Percentiles rank a stretch among this genome's conserved stretches.
phyloP scores from a whole-genome alignment of 2,113 vertebrate genomes.

The Acrocephalus kingi region DNA sequence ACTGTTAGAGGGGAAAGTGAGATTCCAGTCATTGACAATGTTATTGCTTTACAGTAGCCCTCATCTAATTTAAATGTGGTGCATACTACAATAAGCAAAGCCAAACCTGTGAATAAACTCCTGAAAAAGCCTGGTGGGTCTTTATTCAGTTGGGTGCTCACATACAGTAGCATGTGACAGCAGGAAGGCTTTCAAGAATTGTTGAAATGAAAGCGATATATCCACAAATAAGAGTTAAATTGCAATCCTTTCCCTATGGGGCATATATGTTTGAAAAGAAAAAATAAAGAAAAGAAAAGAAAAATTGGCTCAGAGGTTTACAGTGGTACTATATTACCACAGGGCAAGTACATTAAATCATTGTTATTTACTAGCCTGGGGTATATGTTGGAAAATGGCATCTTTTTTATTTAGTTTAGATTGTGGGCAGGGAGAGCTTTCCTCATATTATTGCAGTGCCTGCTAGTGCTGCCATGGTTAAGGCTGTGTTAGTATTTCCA shows the following conservation, averaged over 20 bases:
- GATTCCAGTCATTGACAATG: slow-evolving; percentile 73
- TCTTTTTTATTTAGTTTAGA: slow-evolving; percentile 44
- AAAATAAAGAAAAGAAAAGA: slow-evolving; percentile 53
- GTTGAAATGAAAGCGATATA: slow-evolving; percentile 64
- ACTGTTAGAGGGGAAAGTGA: slow-evolving; percentile 77
- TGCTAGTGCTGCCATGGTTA: slow-evolving; percentile 56
- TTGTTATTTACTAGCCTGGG: slow-evolving; percentile 65
- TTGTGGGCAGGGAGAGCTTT: slow-evolving; percentile 56
- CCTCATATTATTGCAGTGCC: slow-evolving; percentile 51
- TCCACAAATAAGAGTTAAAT: slow-evolving; percentile 68
- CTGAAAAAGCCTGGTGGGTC: slow-evolving; percentile 71
- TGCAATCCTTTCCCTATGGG: slow-evolving; percentile 71
- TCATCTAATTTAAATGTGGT: slow-evolving; percentile 79
- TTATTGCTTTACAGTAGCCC: slow-evolving; percentile 75
- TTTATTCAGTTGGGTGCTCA: slow-evolving; percentile 62
- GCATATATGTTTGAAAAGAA: slow-evolving; percentile 61
- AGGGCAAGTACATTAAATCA: slow-evolving; percentile 74
- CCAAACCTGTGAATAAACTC: slow-evolving; percentile 85
- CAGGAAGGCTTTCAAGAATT: slow-evolving; percentile 57
- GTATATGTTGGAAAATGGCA: slow-evolving; percentile 52
- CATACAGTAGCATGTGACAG: neutral
- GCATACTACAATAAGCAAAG: slow-evolving; percentile 80
- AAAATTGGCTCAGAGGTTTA: slow-evolving; percentile 71
- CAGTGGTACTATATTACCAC: slow-evolving; percentile 54
- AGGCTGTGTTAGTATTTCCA: slow-evolving; percentile 69